Evolutionary conservation across 2,797 vertebrate genomes (phyloP).

Genomic region (Propithecus perrieri): DNA sequence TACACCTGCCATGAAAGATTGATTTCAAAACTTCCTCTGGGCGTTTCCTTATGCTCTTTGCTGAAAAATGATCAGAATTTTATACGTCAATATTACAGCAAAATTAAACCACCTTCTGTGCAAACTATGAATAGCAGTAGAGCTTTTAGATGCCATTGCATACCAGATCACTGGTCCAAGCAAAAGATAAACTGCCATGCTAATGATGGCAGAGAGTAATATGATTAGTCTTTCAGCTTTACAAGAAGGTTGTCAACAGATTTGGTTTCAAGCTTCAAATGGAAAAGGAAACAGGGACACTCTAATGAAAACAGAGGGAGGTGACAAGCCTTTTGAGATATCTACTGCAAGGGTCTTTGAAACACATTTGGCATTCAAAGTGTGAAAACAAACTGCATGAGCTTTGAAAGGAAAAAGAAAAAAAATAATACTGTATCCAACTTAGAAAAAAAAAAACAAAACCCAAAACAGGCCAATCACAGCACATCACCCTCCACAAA

Average conservation of each 20-base stretch:
- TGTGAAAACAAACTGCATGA: conserved; percentile 1
- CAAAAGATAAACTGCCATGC: not conserved
- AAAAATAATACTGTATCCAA: not conserved
- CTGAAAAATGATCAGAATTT: not conserved
- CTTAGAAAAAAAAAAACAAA: not conserved
- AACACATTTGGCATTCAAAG: not conserved
- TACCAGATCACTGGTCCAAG: not conserved
- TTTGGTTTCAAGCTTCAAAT: not conserved
- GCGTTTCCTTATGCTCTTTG: not conserved
- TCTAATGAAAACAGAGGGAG: not conserved
- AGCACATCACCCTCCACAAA: not conserved
- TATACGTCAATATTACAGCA: not conserved
- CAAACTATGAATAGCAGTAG: not conserved
- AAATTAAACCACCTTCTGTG: not conserved
- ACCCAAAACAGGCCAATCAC: not conserved
- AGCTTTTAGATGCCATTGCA: not conserved
- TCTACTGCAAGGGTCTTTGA: not conserved
- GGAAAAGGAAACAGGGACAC: not conserved
- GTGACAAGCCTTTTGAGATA: not conserved
- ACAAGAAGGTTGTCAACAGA: not conserved
- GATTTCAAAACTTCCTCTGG: not conserved
- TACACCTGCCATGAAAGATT: not conserved
- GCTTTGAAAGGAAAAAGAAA: conserved; percentile 8
- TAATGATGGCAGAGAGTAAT: not conserved
- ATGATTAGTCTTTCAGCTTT: not conserved